Evolutionary conservation across 2,113 vertebrate genomes (phyloP), one percentile per base, ranked within the genome.

Genomic region (Apaloderma vittatum): DNA sequence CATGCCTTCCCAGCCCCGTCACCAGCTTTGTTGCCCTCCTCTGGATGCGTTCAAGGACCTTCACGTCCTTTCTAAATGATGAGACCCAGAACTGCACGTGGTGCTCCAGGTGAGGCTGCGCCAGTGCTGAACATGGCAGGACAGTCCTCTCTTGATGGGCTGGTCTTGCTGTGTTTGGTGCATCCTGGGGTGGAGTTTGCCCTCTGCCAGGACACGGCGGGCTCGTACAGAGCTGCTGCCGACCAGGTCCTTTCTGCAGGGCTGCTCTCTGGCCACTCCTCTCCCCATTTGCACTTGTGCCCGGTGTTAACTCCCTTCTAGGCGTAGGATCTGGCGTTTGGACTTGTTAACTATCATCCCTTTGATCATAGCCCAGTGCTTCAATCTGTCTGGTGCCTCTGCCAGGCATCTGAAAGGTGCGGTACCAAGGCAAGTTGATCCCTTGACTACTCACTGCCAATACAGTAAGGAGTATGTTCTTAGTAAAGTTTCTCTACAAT

Each of bases 111-210:
- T 18, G 54, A 32, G 43, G 43, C 30, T 11, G 3, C 43, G 32
- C 63, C 66, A 27, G 19, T 1, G 13, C 18, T 21, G n/a, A 29
- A 20, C 17, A 51, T 18, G 29, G 46, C 7, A 6, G 24, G 24
- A 29, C 4, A 21, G 5, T 37, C 9, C 8, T 6, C 26, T 15
- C 4, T 29, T 37, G n/a, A 20, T 9, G 1, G 3, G 6, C 67
- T 51, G 48, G 24, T 15, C 14, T 11, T 15, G 20, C 58, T 32
- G 74, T 24, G 34, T 51, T 24, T 37, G 45, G 8, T 30, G 24
- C 4, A 5, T 24, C 63, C 37, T 19, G 45, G 19, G 51, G 6
- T 22, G 36, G 2, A 3, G 62, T 17, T 55, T 45, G 51, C 49
- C 51, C 9, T 21, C 62, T 54, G 32, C 49, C 32, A 36, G 37